Percentiles rank a stretch among this genome's conserved stretches.
Evolutionary conservation across 2,888 invertebrate species (phyloP).

Genomic region (Luperina nickerlii): DNA sequence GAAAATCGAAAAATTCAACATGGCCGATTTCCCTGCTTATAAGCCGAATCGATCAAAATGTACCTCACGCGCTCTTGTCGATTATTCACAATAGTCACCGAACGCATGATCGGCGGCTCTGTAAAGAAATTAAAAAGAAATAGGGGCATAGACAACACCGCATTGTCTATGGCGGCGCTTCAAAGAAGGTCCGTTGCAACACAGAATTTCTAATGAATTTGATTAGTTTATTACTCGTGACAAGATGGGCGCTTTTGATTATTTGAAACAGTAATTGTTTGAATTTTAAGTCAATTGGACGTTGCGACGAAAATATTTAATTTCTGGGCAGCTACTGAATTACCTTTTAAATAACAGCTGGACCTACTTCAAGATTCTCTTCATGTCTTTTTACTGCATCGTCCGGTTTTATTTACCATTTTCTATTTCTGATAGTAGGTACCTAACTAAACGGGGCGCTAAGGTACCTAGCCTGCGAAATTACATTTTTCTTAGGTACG

Average conservation of each 20-base stretch:
- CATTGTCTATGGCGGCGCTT: conserved; percentile 74
- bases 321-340: conserved; percentile 43
- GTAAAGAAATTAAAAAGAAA: conserved; percentile 87
- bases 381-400: too few species aligned
- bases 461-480: too few species aligned
- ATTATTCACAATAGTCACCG: conserved; percentile 80
- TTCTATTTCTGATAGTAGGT: too few species aligned
- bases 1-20: conserved; percentile 56
- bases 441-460: too few species aligned
- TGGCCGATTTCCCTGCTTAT: conserved; percentile 56
- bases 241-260: conserved; percentile 63
- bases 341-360: conserved; percentile 10
- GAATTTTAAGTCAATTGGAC: conserved; percentile 63
- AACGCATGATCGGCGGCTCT: conserved; percentile 78
- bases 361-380: conserved; percentile 16
- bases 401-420: too few species aligned
- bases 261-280: conserved; percentile 65
- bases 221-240: conserved; percentile 76
- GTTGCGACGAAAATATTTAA: conserved; percentile 42
- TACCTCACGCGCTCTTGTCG: conserved; percentile 62
- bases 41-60: conserved; percentile 60
- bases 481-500: too few species aligned
- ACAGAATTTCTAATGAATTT: conserved; percentile 79
- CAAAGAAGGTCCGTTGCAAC: conserved; percentile 70
- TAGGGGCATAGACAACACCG: conserved; percentile 80